Conservation (phyloP, 2,888 invertebrate genomes). For the Cephonodes hylas region DNA sequence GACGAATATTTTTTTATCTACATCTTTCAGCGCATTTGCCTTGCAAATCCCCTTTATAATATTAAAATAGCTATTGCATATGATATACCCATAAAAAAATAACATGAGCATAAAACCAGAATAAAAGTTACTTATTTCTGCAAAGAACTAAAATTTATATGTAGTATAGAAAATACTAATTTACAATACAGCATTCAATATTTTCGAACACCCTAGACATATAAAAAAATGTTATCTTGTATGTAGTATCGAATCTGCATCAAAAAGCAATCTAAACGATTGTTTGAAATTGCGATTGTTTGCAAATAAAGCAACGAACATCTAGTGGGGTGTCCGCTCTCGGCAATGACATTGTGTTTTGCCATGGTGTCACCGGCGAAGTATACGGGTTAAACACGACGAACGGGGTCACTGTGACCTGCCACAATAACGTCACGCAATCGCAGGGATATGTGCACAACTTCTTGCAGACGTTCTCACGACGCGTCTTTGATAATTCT, state of each 20-base stretch:
- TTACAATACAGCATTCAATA: neutral
- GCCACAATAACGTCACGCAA: neutral
- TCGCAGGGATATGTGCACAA: neutral
- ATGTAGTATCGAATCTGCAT: neutral
- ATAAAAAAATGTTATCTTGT: neutral
- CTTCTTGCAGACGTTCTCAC: neutral
- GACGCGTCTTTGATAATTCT: neutral
- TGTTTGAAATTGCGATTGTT: neutral
- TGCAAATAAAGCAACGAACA: neutral
- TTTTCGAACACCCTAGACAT: neutral
- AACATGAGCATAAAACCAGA: too few species aligned
- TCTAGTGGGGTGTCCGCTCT: neutral
- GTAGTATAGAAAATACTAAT: neutral
- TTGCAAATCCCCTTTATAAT: neutral
- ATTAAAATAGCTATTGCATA: neutral
- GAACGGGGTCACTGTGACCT: neutral
- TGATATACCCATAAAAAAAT: too few species aligned
- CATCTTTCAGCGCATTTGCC: neutral
- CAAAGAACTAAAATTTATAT: neutral
- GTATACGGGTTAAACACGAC: neutral
- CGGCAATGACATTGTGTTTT: constrained; percentile 1
- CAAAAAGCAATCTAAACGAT: neutral
- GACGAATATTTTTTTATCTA: neutral
- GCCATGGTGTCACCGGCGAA: neutral
- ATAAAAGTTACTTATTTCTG: too few species aligned